Base-by-base conservation (phyloP, 2,888 invertebrate species). In the Spisula subtruncata region DNA sequence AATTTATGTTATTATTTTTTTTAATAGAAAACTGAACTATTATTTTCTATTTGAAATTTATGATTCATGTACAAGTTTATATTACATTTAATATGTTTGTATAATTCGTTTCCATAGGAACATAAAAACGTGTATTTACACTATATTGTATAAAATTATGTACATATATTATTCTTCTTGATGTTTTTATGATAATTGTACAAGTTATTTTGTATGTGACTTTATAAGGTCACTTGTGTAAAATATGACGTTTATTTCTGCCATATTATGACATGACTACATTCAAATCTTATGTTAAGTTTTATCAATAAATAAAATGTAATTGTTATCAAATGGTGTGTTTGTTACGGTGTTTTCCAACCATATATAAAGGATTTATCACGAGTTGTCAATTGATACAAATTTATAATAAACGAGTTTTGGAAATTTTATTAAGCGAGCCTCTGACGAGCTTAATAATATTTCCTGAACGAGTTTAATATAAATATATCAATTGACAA, bases 301-400 rank as follows among this genome's bases (percentile, higher is more conserved):
- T 84, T 75, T 75, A 84, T 84, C 84, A 84, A 83, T 83, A 83
- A 83, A 56, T 29, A 83, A 83, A 83, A 35, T 75, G 35, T 75
- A 75, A 75, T 75, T 75, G 32, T 75, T 75, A 75, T 32, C 10
- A 25, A 66, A 12, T 8, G 8, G 20, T 66, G 60, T 66, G 25
- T 66, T 66, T 6, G 18, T 66, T 66, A 25, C n/a, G 2, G 4
- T 66, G 25, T 66, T 25, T 25, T 25, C 10, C 25, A 4, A n/a
- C 25, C 60, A 66, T 66, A 66, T 66, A 25, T 25, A n/a, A 25
- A 25, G 41, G 2, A 8, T 41, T 41, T 5, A 41, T 5, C 2
- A 41, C 4, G 2, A 5, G 41, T 41, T 41, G 4, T 41, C 41
- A 41, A 41, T n/a, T n/a, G n/a, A n/a, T n/a, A n/a, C n/a, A n/a